Base-by-base conservation (phyloP, 64 coral and sea anemone species). In the Platygyra sinensis region DNA sequence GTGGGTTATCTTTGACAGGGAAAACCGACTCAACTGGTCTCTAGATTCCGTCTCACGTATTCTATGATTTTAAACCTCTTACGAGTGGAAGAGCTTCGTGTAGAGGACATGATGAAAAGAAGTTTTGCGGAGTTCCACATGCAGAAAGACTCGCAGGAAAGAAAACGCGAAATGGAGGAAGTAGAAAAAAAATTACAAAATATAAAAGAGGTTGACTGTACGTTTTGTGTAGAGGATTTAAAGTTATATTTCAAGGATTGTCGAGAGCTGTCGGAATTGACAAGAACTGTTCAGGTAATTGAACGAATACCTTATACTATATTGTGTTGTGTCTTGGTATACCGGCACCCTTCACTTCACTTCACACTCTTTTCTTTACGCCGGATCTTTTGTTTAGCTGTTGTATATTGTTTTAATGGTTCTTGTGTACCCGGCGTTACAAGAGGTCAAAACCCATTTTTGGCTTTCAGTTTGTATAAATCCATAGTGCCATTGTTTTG, bases 41-140 rank as follows among this genome's bases (percentile, higher is more conserved):
- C 97, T 27, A 91, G 90, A 28, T 99, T 99, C 54, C 94, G 97
- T 74, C 84, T 99, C 0, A 99, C 97, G 0, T 99, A 99, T 71
- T 99, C 97, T 50, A 99, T 99, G 97, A 99, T 99, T 51, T 67
- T 99, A 30, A 99, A 99, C 67, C 88, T 99, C 31, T 73, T 95
- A 59, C 94, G 97, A 13, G 94, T 93, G 25, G 94, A 99, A 51
- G 93, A 99, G n/a, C 91, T 99, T n/a, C 54, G 97, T 67, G 94
- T 99, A 2, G 94, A 95, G 54, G 97, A 99, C 73, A 99, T 99
- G 97, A 95, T 99, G 94, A 99, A 99, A 49, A 87, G 96, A 84
- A 98, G 96, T 30, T 98, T 98, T 69, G 93, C 96, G 8, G 96
- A 98, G 89, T 98, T 98, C 36, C 90, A 98, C 83, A 79, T 87